Percentiles rank a stretch among this genome's conserved stretches.
Conservation (phyloP, 1,140 invertebrate genomes). For the Venturia canescens region DNA sequence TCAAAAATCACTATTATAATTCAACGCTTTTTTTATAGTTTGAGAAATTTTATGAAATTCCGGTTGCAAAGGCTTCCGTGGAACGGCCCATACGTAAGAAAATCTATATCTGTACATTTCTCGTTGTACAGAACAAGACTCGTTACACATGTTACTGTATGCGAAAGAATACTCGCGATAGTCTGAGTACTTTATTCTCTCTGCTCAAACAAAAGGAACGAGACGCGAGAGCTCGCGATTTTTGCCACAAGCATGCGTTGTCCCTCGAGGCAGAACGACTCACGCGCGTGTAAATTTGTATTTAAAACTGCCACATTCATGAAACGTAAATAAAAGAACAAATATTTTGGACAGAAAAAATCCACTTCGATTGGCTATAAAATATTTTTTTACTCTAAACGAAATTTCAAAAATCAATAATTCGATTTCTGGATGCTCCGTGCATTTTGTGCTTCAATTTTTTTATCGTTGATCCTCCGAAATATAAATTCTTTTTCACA, state of each 20-base stretch:
- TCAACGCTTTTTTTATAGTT: too few species aligned
- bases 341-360: too few species aligned
- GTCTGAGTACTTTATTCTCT: slow-evolving; percentile 14
- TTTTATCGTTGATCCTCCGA: too few species aligned
- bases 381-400: too few species aligned
- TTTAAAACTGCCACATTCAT: neutral
- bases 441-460: too few species aligned
- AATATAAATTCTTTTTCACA: too few species aligned
- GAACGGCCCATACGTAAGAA: neutral
- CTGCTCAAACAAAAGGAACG: slow-evolving; percentile 17
- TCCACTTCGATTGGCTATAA: too few species aligned
- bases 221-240: neutral
- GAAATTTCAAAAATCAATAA: too few species aligned
- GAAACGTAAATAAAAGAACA: neutral
- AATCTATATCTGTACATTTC: neutral
- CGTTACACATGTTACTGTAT: slow-evolving; percentile 11
- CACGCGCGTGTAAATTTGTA: neutral
- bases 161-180: slow-evolving; percentile 14
- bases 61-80: too few species aligned
- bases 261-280: slow-evolving; percentile 2
- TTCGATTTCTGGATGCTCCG: too few species aligned
- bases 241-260: neutral
- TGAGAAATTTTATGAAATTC: too few species aligned
- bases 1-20: too few species aligned
- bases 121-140: slow-evolving; percentile 1